phyloP scores from a whole-genome alignment of 1,140 invertebrate genomes.

The Gryon sp. region DNA sequence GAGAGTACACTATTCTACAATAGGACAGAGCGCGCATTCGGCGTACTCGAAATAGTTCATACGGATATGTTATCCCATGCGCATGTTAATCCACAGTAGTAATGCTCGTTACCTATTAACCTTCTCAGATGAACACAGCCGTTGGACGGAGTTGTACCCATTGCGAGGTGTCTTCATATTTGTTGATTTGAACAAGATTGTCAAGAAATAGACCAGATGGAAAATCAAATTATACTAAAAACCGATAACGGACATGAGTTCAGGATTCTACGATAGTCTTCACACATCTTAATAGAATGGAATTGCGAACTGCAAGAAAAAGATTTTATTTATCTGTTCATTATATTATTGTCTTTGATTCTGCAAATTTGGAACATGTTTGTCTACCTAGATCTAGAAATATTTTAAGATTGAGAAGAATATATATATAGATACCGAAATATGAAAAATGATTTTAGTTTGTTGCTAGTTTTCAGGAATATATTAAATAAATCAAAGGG shows the following conservation, averaged over 20 bases:
- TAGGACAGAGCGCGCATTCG: background rate
- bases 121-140: conserved; percentile 2
- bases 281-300: too few relatives aligned
- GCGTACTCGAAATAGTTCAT: conserved; percentile 10
- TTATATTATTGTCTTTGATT: too few relatives aligned
- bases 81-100: background rate
- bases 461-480: too few relatives aligned
- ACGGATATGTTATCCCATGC: conserved; percentile 1
- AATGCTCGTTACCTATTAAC: background rate
- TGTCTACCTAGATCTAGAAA: too few relatives aligned
- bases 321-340: too few relatives aligned
- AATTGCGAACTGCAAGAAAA: too few relatives aligned
- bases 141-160: background rate
- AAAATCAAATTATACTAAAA: conserved; percentile 10
- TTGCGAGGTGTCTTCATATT: conserved; percentile 68
- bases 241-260: conserved; percentile 11
- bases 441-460: too few relatives aligned
- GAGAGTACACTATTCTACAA: background rate
- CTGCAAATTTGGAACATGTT: too few relatives aligned
- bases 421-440: too few relatives aligned
- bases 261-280: too few relatives aligned
- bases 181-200: conserved; percentile 65
- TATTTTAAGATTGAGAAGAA: too few relatives aligned
- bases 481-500: too few relatives aligned
- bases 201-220: conserved; percentile 66